Base-by-base conservation (phyloP, 1,140 invertebrate species). In the Dreissena rostriformis region DNA sequence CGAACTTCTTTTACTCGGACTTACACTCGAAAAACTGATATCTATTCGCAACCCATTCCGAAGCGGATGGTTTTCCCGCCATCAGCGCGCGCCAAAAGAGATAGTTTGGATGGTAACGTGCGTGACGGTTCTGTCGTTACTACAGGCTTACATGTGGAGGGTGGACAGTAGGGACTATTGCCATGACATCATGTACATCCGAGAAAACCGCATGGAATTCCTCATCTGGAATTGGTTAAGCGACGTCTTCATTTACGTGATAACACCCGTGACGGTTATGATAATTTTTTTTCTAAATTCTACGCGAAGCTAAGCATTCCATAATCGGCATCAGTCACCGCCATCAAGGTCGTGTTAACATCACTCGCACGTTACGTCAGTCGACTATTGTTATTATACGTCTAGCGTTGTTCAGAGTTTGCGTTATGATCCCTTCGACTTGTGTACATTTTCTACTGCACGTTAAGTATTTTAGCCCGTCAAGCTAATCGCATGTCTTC, bases 1-100 rank as follows among this genome's bases (percentile, higher is more conserved):
- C 26, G 86, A 91, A 10, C 61, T 90, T 12, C 88, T 93, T 0
- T 91, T 93, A 14, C 87, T 92, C n/a, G 97, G 97, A 7, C 98
- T 99, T 51, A 99, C 98, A 0, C 94, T 98, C 85, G 98, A 99
- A 93, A 95, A 98, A 63, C 99, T 97, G 93, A 96, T 99, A 57
- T 98, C 98, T 0, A 98, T 99, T 0, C 99, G 98, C 91, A 97
- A 98, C 93, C 98, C 98, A 0, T 94, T 99, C n/a, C 95, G 95
- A 80, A 86, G 82, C 61, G 87, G 87, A 63, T 80, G 86, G 51
- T 86, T 88, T 57, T 84, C 85, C n/a, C 83, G 81, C 24, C 84
- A 84, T 11, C 83, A 86, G 10, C 80, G 87, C 10, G 86, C 87
- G n/a, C 77, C 84, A 17, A 90, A 89, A 63, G 85, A 88, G 49